Conservation (phyloP, 2,113 vertebrate genomes). For the Scolopax mira region DNA sequence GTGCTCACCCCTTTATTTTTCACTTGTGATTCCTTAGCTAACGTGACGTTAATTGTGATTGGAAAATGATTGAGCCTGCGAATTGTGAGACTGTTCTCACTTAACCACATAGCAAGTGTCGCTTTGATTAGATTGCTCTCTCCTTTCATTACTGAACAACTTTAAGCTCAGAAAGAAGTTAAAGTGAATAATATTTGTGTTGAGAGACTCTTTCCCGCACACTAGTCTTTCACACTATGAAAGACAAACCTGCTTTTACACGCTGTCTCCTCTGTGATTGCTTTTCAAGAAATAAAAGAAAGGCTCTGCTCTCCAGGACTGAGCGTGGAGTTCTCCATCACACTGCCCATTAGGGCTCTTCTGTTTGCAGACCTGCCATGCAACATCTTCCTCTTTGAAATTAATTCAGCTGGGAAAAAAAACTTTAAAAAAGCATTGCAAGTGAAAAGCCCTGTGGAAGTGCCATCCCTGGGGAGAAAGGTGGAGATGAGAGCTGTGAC, state of each 20-base stretch:
- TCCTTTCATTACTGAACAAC: not conserved
- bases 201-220: not conserved
- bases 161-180: not conserved
- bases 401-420: not conserved
- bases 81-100: not conserved
- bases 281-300: not conserved
- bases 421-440: not conserved
- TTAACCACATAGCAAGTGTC: not conserved
- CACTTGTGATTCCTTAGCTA: not conserved
- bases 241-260: not conserved
- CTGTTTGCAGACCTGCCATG: not conserved
- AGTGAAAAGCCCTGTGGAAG: not conserved
- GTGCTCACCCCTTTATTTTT: not conserved
- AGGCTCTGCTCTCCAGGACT: not conserved
- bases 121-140: slow-evolving; percentile 7
- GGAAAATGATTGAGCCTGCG: not conserved
- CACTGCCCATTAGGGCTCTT: not conserved
- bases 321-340: not conserved
- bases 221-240: not conserved
- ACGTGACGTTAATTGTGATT: not conserved
- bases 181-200: not conserved
- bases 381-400: not conserved
- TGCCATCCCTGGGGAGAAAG: not conserved
- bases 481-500: not conserved
- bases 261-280: not conserved